Percentiles rank a stretch among this genome's conserved stretches.
These are phyloP conservation scores for Apotomis turbidana DNA, from an alignment of 2,888 invertebrate species.

Conservation along the genomic window DNA sequence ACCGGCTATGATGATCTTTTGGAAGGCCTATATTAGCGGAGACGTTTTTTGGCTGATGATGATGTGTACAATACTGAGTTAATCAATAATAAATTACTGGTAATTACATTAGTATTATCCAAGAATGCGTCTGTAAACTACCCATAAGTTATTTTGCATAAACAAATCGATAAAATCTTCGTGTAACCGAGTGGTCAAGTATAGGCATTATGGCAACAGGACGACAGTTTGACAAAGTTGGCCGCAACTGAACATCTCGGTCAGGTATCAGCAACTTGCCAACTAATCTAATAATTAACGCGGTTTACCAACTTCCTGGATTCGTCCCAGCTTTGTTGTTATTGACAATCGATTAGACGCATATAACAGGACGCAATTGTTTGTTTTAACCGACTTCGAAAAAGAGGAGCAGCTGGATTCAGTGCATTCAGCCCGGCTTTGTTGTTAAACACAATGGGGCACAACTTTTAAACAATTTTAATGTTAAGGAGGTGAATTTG, in stretches of 20 bases:
- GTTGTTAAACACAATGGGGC: too few species aligned
- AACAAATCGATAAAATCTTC: constrained; percentile 17
- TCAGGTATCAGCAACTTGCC: constrained; percentile 60
- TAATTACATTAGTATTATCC: background rate
- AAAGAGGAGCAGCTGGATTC: too few species aligned
- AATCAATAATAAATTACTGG: too few species aligned
- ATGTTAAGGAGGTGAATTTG: too few species aligned
- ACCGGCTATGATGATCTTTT: too few species aligned
- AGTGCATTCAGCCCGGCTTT: too few species aligned
- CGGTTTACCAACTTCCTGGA: constrained; percentile 52
- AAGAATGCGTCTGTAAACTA: background rate
- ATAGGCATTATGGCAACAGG: constrained; percentile 25
- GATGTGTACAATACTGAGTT: too few species aligned
- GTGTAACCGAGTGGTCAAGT: constrained; percentile 7
- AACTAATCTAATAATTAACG: constrained; percentile 74
- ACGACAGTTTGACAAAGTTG: constrained; percentile 54
- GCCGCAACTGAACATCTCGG: constrained; percentile 57
- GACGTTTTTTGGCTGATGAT: too few species aligned
- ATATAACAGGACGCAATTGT: constrained; percentile 25
- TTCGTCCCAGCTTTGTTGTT: constrained; percentile 49
- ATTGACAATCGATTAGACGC: constrained; percentile 47
- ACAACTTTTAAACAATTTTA: too few species aligned
- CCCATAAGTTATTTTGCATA: background rate
- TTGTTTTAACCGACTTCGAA: background rate
- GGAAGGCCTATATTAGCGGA: too few species aligned